Conservation (phyloP, 2,888 invertebrate genomes). For the Nephrotoma appendiculata region DNA sequence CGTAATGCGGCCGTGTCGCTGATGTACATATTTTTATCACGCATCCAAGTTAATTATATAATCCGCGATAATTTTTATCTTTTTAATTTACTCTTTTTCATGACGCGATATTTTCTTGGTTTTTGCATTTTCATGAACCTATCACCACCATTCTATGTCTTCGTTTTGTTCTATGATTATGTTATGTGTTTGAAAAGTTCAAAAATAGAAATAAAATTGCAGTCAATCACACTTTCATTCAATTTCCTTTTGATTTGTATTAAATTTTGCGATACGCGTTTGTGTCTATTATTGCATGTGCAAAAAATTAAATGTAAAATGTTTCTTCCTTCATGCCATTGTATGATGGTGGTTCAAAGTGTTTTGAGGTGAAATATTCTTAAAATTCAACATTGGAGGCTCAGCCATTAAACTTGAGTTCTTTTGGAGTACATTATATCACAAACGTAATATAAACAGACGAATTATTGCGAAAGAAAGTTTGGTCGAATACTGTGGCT, state of each 20-base stretch:
- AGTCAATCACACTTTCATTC: background rate
- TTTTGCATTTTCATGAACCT: background rate
- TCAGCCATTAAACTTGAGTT: too few species aligned
- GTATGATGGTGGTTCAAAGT: background rate
- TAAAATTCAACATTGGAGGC: too few species aligned
- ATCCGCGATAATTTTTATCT: background rate
- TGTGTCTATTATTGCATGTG: background rate
- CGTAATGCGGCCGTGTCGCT: background rate
- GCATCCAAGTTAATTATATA: background rate
- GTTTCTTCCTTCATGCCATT: background rate
- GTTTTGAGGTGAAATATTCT: background rate
- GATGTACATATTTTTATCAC: background rate
- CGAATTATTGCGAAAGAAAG: too few species aligned
- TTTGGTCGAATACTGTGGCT: too few species aligned
- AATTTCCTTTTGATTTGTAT: background rate
- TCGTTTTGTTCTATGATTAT: background rate
- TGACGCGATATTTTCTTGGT: background rate
- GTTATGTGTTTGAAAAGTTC: background rate
- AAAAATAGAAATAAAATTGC: background rate
- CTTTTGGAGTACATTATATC: too few species aligned
- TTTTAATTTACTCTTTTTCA: background rate
- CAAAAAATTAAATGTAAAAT: background rate
- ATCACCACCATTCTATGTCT: background rate
- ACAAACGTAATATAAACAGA: too few species aligned
- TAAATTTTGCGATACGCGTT: background rate